phyloP scores from a whole-genome alignment of 2,113 vertebrate genomes.

The Upupa epops region DNA sequence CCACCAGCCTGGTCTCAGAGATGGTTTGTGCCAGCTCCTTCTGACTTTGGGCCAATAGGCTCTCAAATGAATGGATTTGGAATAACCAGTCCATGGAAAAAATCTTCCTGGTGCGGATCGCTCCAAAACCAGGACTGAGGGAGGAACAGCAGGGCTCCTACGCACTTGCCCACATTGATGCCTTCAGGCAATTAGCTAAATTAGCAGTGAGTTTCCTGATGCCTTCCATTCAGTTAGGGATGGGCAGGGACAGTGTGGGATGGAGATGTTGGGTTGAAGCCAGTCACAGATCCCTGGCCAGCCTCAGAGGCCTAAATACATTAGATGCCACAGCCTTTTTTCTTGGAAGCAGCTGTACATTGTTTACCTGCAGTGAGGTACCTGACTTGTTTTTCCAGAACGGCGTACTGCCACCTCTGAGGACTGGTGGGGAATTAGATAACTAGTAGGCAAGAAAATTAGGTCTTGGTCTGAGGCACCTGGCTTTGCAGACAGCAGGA shows the following conservation, averaged over 20 bases:
- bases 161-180: accelerated
- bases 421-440: neutral
- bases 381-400: neutral
- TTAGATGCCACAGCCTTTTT: neutral
- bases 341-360: neutral
- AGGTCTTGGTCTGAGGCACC: neutral
- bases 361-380: neutral
- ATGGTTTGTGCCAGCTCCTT: neutral
- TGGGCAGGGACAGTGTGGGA: neutral
- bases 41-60: neutral
- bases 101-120: neutral
- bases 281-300: neutral
- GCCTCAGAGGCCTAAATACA: neutral
- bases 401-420: neutral
- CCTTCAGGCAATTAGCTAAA: neutral
- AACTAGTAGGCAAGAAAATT: neutral
- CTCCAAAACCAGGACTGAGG: neutral
- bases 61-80: neutral
- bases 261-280: neutral
- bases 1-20: conserved; percentile 1
- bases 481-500: neutral
- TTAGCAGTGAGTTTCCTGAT: neutral
- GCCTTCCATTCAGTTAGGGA: neutral
- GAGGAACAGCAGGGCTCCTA: neutral
- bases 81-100: neutral